phyloP scores from a whole-genome alignment of 2,113 vertebrate species.

The Saiga tatarica region DNA sequence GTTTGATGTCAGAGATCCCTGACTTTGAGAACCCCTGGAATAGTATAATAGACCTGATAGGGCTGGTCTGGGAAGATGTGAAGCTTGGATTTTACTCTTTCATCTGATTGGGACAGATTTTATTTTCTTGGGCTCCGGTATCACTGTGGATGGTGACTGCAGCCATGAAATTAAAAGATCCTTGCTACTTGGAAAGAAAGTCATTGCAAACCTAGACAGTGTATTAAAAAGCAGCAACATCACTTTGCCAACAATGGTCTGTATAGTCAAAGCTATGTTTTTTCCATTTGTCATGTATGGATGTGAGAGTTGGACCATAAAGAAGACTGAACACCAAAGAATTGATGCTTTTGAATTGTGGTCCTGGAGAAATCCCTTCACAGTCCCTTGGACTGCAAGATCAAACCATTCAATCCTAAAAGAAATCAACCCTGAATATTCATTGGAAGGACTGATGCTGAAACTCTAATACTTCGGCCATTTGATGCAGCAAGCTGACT shows the following conservation, averaged over 20 bases:
- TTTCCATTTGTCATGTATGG: not conserved
- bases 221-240: not conserved
- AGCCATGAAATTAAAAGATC: not conserved
- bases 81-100: not conserved
- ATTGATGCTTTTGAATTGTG: not conserved
- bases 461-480: not conserved
- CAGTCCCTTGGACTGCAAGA: not conserved
- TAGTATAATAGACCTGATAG: not conserved
- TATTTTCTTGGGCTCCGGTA: not conserved
- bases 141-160: not conserved
- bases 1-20: not conserved
- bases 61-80: not conserved
- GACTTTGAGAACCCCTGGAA: not conserved
- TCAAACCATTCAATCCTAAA: not conserved
- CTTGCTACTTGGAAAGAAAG: not conserved
- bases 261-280: not conserved
- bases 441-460: not conserved
- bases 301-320: not conserved
- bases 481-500: not conserved
- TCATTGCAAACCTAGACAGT: not conserved
- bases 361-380: not conserved
- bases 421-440: not conserved
- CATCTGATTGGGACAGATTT: not conserved
- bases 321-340: not conserved
- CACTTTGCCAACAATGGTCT: not conserved